Evolutionary conservation across 2,888 invertebrate species (phyloP), one percentile per base, ranked within the genome.

Genomic region (Parapristionchus giblindavisi): DNA sequence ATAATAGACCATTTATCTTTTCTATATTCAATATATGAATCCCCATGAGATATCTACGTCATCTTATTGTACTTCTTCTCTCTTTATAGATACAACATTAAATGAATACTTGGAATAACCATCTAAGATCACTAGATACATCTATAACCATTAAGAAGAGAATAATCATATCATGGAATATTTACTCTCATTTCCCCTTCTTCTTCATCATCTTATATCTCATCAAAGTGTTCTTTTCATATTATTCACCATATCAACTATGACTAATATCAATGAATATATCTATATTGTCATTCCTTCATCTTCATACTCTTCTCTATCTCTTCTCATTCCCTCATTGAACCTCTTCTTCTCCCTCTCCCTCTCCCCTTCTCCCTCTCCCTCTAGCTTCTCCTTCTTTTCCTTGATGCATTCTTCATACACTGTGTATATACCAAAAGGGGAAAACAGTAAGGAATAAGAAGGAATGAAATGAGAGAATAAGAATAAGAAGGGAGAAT

Each of bases 361-460:
- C 70, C 27, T 54, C 70, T 54, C 32, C n/a, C 27, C 54, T 70
- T n/a, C 54, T 29, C 24, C 8, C n/a, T 40, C 61, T 32, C 40
- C 38, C 40, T 61, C 34, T 51, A 29, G 17, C 29, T 24, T 32
- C 51, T 32, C 51, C 32, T n/a, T n/a, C n/a, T n/a, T n/a, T n/a
- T n/a, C n/a, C n/a, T n/a, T n/a, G n/a, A n/a, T n/a, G n/a, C 48
- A 66, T 54, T n/a, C 60, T 5, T 6, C 43, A 51, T 48, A 43
- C 48, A 51, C n/a, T n/a, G n/a, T n/a, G 38, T 34, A 29, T 66
- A 66, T 38, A 34, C 36, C 36, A 17, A 34, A 29, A 70, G 36
- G 70, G 36, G 24, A 34, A 34, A 52, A 66, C 29, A n/a, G n/a
- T n/a, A n/a, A n/a, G 48, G 48, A 11, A 21, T 14, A 11, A 48